phyloP scores from a whole-genome alignment of 2,113 vertebrate species.

The Crotalus helleri region DNA sequence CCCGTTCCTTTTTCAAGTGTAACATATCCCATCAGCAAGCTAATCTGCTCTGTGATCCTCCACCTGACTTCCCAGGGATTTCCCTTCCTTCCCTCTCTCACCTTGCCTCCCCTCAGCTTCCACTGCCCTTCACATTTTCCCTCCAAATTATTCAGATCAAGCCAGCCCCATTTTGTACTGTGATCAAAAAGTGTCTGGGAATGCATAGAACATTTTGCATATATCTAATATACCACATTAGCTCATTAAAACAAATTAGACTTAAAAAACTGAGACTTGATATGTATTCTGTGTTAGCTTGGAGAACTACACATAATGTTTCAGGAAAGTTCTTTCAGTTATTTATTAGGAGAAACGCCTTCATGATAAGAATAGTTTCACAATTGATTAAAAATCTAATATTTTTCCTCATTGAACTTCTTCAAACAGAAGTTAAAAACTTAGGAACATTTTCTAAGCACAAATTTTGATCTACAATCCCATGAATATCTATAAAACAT shows the following conservation, averaged over 20 bases:
- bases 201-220: not conserved
- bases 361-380: not conserved
- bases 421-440: not conserved
- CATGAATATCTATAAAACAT: not conserved
- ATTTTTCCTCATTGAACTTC: not conserved
- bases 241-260: not conserved
- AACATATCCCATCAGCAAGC: not conserved
- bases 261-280: not conserved
- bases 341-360: not conserved
- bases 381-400: not conserved
- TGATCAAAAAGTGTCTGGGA: not conserved
- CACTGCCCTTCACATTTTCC: not conserved
- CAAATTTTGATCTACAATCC: not conserved
- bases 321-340: not conserved
- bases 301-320: not conserved
- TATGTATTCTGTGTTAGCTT: not conserved
- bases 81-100: not conserved
- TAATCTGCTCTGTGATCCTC: not conserved
- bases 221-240: not conserved
- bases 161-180: not conserved
- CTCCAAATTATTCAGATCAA: not conserved
- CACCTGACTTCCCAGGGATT: not conserved
- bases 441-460: not conserved
- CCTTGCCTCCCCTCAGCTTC: not conserved
- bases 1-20: not conserved